Evolutionary conservation across 2,113 vertebrate genomes (phyloP).

Genomic region (Bos javanicus): DNA sequence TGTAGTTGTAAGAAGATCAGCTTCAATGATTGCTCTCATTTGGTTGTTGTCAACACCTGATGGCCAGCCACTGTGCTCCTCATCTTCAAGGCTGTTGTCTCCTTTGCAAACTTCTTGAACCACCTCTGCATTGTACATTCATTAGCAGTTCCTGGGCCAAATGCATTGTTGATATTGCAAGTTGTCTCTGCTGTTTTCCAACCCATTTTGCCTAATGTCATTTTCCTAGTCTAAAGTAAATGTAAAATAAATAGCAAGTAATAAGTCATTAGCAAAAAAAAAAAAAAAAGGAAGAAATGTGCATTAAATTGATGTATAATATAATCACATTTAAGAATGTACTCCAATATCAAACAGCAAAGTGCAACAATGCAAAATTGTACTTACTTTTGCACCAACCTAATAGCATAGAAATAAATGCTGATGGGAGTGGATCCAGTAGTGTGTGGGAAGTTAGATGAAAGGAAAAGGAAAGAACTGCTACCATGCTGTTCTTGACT

Average conservation of each 20-base stretch:
- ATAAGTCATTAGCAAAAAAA: background rate
- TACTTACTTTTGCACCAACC: background rate
- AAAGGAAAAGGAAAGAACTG: background rate
- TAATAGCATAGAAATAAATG: background rate
- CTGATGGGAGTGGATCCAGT: background rate
- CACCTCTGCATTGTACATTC: background rate
- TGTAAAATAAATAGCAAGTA: background rate
- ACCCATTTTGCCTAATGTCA: background rate
- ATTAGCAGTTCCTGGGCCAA: background rate
- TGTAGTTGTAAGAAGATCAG: background rate
- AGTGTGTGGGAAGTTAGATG: background rate
- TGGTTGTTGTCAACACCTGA: background rate
- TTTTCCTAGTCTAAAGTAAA: background rate
- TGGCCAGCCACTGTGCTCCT: background rate
- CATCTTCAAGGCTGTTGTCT: background rate
- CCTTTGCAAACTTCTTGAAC: background rate
- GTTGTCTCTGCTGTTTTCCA: background rate
- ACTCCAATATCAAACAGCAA: background rate
- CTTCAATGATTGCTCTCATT: background rate
- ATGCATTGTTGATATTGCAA: background rate
- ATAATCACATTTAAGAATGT: background rate
- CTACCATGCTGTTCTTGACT: background rate
- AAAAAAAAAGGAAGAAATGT: background rate
- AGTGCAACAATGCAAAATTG: background rate
- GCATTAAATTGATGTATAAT: background rate